Conservation (phyloP, 2,888 invertebrate species). For the Osmoderma eremita region DNA sequence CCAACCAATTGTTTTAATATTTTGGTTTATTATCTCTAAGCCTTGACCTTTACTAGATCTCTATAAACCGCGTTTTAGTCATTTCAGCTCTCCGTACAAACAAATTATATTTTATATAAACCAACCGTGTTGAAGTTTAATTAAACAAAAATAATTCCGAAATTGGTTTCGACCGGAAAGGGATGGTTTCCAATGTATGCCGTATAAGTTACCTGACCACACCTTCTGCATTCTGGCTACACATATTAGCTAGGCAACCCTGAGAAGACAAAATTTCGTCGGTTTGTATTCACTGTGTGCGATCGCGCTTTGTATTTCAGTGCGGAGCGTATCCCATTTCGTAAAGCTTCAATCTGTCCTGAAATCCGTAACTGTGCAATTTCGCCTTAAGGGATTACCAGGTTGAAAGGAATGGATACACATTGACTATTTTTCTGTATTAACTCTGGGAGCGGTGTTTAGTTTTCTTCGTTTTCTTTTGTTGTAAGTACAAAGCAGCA, state of each 20-base stretch:
- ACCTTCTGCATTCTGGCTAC: not conserved
- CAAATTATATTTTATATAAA: too few species aligned
- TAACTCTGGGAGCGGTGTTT: not conserved
- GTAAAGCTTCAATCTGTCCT: conserved; percentile 12
- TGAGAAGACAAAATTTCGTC: not conserved
- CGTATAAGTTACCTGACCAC: not conserved
- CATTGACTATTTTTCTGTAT: not conserved
- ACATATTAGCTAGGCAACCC: not conserved
- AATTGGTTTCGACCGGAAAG: conserved; percentile 1
- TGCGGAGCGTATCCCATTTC: not conserved
- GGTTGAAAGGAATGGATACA: not conserved
- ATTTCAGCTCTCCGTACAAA: too few species aligned
- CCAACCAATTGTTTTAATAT: too few species aligned
- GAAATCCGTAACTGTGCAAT: conserved; percentile 11
- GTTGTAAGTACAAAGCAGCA: not conserved
- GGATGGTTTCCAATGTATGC: not conserved
- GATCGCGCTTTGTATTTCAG: not conserved
- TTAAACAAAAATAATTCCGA: conserved; percentile 11
- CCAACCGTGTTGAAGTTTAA: not conserved
- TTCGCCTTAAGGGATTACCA: not conserved
- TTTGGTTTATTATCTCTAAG: too few species aligned
- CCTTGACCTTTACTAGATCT: too few species aligned
- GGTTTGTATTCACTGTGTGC: conserved; percentile 19
- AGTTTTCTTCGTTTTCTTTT: not conserved
- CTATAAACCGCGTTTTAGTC: too few species aligned